Percentiles rank a stretch among this genome's conserved stretches.
These are phyloP conservation scores for Patiria miniata DNA, from an alignment of 35 echinoderm and acorn worm species.

Conservation along the genomic window DNA sequence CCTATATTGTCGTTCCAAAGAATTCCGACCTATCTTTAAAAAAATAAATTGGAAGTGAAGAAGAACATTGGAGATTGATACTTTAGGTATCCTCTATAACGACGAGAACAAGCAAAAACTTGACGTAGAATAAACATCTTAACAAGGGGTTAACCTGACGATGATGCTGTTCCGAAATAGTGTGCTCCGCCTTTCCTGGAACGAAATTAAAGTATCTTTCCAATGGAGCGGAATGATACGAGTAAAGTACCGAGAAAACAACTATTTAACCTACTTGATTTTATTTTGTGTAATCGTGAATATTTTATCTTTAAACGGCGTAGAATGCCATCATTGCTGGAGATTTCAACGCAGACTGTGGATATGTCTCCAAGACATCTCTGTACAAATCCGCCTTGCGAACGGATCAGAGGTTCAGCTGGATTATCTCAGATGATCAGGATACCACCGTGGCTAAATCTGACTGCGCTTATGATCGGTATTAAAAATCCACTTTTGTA, in stretches of 20 bases:
- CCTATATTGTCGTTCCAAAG: neutral
- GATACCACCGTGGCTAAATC: slow-evolving; percentile 69
- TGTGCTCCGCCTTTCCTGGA: too few relatives aligned
- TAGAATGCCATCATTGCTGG: slow-evolving; percentile 83
- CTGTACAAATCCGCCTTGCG: slow-evolving; percentile 35
- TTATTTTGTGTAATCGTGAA: too few relatives aligned
- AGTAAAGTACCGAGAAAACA: too few relatives aligned
- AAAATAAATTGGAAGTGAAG: neutral
- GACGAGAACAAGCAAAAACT: too few relatives aligned
- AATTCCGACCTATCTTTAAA: neutral
- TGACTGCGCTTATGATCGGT: slow-evolving; percentile 84
- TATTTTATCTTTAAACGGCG: too few relatives aligned
- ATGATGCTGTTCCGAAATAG: too few relatives aligned
- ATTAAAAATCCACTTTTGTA: neutral
- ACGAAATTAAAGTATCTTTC: too few relatives aligned
- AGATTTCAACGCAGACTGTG: slow-evolving; percentile 85
- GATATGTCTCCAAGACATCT: slow-evolving; percentile 40
- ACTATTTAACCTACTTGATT: too few relatives aligned
- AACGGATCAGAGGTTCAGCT: slow-evolving; percentile 53
- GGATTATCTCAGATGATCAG: slow-evolving; percentile 60
- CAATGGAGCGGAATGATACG: too few relatives aligned
- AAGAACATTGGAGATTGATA: neutral
- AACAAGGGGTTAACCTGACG: too few relatives aligned
- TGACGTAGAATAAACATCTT: too few relatives aligned
- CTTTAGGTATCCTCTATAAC: too few relatives aligned